A percentile compares a stretch with the other conserved stretches of the same genome.
Evolutionary conservation across 2,888 invertebrate species (phyloP).

Genomic region (Coremacera marginata): DNA sequence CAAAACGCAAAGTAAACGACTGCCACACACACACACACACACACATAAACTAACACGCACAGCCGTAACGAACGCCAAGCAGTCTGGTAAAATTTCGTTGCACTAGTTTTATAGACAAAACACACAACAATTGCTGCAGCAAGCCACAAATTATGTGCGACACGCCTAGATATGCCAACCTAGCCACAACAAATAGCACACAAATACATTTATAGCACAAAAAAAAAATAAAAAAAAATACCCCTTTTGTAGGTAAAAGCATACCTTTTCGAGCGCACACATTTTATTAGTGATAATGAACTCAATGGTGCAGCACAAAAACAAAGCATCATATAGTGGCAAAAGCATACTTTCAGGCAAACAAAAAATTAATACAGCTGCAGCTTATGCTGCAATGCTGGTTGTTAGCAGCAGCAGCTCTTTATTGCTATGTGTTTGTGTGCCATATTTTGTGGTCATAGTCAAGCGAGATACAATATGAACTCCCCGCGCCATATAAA

Average conservation of each 20-base stretch:
- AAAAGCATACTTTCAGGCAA: slow-evolving; percentile 19
- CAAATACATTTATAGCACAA: background rate
- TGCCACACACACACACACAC: background rate
- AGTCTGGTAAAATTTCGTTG: background rate
- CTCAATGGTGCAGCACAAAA: background rate
- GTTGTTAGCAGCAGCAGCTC: background rate
- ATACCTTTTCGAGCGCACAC: background rate
- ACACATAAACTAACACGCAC: background rate
- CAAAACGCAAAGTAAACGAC: background rate
- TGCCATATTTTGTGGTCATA: background rate
- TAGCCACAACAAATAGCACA: background rate
- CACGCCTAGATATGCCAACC: slow-evolving; percentile 28
- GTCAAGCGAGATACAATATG: background rate
- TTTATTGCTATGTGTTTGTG: background rate
- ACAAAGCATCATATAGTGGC: background rate
- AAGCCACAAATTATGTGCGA: slow-evolving; percentile 22
- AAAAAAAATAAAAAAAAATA: background rate
- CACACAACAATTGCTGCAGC: slow-evolving; percentile 15
- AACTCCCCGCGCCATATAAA: background rate
- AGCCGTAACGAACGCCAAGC: background rate
- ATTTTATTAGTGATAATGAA: slow-evolving; percentile 24
- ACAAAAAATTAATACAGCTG: slow-evolving; percentile 5
- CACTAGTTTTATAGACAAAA: background rate
- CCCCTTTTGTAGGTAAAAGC: background rate
- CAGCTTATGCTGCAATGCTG: slow-evolving; percentile 4